These are phyloP conservation scores for Megalonaias nervosa DNA, from an alignment of 1,140 invertebrate species.

Conservation along the genomic window DNA sequence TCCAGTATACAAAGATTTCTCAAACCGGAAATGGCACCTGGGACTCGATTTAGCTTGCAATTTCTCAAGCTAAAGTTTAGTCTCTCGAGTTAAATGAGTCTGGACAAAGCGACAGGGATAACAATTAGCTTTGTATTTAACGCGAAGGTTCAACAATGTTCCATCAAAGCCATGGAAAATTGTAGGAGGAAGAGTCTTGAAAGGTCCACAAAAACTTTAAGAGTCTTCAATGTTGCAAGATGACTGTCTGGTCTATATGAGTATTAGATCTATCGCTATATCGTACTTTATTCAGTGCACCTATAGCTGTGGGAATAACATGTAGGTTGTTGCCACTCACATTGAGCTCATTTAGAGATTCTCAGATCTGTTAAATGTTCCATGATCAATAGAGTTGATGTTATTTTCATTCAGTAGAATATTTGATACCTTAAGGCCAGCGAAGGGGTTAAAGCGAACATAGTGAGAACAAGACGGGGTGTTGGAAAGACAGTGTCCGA, in stretches of 20 bases:
- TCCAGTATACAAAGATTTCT: slow-evolving; percentile 24
- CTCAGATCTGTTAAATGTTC: slow-evolving; percentile 8
- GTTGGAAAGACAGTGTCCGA: too few relatives aligned
- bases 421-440: slow-evolving; percentile 5
- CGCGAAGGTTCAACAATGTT: slow-evolving; percentile 12
- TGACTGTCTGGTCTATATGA: slow-evolving; percentile 22
- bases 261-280: slow-evolving; percentile 13
- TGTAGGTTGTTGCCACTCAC: slow-evolving; percentile 8
- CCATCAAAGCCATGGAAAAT: slow-evolving; percentile 34
- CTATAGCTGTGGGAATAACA: slow-evolving; percentile 16
- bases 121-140: slow-evolving; percentile 27
- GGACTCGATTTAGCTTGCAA: slow-evolving; percentile 24
- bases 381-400: neutral
- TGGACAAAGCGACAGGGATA: slow-evolving; percentile 20
- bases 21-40: slow-evolving; percentile 25
- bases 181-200: slow-evolving; percentile 23
- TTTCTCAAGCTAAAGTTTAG: slow-evolving; percentile 23
- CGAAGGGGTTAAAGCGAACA: neutral
- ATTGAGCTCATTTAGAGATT: neutral
- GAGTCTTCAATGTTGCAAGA: slow-evolving; percentile 11
- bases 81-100: slow-evolving; percentile 11
- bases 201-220: slow-evolving; percentile 19
- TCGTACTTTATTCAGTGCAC: slow-evolving; percentile 3
- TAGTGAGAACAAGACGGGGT: too few relatives aligned
- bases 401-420: slow-evolving; percentile 19